Base-by-base conservation (phyloP, 2,113 vertebrate species). In the Willisornis vidua region DNA sequence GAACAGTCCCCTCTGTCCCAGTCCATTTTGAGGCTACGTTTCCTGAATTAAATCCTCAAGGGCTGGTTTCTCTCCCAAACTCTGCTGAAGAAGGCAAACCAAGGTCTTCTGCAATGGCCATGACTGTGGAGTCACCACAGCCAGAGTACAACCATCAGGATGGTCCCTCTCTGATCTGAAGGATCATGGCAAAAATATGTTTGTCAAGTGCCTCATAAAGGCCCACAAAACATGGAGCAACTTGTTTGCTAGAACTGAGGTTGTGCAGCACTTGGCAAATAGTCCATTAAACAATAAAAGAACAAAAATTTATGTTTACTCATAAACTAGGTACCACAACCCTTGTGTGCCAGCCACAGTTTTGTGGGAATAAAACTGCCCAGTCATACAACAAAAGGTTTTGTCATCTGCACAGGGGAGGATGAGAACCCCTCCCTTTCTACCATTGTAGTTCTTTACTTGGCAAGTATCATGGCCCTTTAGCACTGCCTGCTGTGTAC, bases 1-100 rank as follows among this genome's bases (percentile, higher is more conserved):
- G 19, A 67, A 22, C 0, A 0, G 18, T 19, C 14, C 3, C 10
- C 7, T 70, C 46, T 58, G 6, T 33, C 12, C 8, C 4, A 7
- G 31, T 10, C 20, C 8, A 23, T 58, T 37, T 71, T 25, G 46
- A 17, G 10, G 7, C 15, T 22, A 10, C 37, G 20, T 39, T 2
- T 51, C 11, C 31, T 58, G 25, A 29, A 58, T 4, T 4, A 88
- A 77, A 35, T 24, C 24, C 35, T 85, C 28, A 26, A 19, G 54
- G 11, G 25, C 24, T 23, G 2, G 3, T 61, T 81, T 81, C 41
- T 74, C 73, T 58, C 22, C 55, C 25, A 57, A 4, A 6, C 11
- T 31, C 31, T 54, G 17, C 28, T 62, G n/a, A 77, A 57, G 49
- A 61, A 2, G 15, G 37, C 18, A 65, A 81, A 16, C 4, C 41